These are phyloP conservation scores for Pelvicachromis taeniatus DNA, from an alignment of 2,113 vertebrate genomes.

Conservation along the genomic window DNA sequence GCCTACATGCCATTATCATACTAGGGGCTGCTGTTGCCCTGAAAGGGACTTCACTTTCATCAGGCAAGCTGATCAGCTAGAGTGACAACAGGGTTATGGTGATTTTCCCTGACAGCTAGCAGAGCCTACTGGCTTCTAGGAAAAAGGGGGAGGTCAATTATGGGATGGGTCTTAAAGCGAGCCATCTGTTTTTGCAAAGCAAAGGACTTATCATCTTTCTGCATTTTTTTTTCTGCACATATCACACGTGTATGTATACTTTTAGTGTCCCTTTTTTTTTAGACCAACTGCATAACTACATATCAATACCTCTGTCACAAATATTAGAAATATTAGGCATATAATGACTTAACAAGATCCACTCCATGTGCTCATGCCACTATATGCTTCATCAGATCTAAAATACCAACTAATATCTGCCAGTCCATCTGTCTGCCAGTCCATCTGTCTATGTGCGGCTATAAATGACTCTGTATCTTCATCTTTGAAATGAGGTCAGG, in stretches of 20 bases:
- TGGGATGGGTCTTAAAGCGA: slow-evolving; percentile 30
- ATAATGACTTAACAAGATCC: background rate
- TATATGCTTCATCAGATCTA: slow-evolving; percentile 22
- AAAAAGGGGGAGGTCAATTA: slow-evolving; percentile 51
- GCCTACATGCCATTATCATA: slow-evolving; percentile 60
- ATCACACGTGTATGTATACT: background rate
- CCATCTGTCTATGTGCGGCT: slow-evolving; percentile 40
- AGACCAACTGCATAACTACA: background rate
- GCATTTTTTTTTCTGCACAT: background rate
- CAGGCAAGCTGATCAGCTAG: slow-evolving; percentile 51
- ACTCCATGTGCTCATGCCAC: background rate
- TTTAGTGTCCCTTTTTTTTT: background rate
- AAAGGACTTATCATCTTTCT: background rate
- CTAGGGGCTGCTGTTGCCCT: slow-evolving; percentile 61
- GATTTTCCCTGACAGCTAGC: slow-evolving; percentile 70
- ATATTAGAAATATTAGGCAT: background rate
- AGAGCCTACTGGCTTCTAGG: slow-evolving; percentile 56
- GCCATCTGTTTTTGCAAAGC: slow-evolving; percentile 34
- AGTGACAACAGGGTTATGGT: slow-evolving; percentile 67
- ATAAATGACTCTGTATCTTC: slow-evolving; percentile 25
- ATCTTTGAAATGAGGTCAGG: slow-evolving; percentile 40
- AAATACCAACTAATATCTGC: slow-evolving; percentile 10
- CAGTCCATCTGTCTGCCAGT: slow-evolving; percentile 41
- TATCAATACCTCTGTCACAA: background rate
- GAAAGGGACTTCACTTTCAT: slow-evolving; percentile 54